Evolutionary conservation across 2,113 vertebrate genomes (phyloP).

Genomic region (Entomyzon cyanotis): DNA sequence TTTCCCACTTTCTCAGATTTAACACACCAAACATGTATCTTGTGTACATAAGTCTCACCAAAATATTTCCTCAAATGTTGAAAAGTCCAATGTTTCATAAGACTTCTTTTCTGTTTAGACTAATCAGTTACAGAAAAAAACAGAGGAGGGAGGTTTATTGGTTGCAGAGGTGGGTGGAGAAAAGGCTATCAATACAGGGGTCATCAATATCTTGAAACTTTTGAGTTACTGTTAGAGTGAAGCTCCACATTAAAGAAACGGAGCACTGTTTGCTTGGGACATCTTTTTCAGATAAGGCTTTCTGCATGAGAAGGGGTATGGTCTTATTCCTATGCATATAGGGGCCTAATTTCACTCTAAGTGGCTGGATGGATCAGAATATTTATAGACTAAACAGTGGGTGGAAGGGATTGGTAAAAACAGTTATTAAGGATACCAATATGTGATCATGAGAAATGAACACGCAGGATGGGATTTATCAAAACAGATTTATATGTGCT

Average conservation of each 20-base stretch:
- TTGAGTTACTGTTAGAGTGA: not conserved
- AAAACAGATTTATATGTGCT: not conserved
- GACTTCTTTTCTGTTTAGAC: not conserved
- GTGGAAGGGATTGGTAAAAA: not conserved
- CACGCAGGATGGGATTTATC: not conserved
- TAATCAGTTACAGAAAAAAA: not conserved
- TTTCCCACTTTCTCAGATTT: not conserved
- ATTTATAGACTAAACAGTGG: not conserved
- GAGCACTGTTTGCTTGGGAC: not conserved
- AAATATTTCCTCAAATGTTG: not conserved
- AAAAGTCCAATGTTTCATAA: not conserved
- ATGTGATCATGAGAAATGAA: not conserved
- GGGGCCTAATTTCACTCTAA: not conserved
- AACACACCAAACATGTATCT: not conserved
- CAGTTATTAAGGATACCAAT: not conserved
- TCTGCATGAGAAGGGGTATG: not conserved
- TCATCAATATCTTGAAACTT: not conserved
- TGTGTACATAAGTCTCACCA: not conserved
- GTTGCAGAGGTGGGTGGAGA: not conserved
- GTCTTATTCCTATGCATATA: not conserved
- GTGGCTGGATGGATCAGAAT: not conserved
- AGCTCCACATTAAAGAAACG: not conserved
- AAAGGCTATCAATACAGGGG: accelerated
- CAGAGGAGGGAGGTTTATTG: not conserved
- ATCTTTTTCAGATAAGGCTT: not conserved